phyloP scores from a whole-genome alignment of 2,797 vertebrate species.

The Muscicapa striata region DNA sequence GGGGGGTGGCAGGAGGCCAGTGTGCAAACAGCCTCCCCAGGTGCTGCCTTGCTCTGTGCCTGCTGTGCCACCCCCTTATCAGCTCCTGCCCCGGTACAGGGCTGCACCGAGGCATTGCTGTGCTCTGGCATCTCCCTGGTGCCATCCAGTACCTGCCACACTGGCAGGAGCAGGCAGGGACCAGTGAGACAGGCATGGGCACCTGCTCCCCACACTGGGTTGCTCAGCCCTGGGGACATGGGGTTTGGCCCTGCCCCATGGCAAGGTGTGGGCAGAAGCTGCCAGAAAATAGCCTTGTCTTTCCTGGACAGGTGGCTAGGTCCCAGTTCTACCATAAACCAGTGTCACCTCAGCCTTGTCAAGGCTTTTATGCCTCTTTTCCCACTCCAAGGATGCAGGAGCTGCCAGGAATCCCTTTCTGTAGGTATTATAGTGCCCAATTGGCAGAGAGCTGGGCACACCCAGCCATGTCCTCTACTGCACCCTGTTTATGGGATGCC shows the following conservation, averaged over 20 bases:
- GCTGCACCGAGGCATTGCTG: accelerated
- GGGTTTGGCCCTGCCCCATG: neutral
- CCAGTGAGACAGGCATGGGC: accelerated
- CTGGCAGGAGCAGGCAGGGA: neutral
- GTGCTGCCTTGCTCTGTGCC: accelerated
- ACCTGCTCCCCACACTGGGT: accelerated
- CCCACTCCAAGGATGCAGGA: accelerated
- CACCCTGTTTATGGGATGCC: neutral
- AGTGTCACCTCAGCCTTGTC: neutral
- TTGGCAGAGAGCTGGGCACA: accelerated
- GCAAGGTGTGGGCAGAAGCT: neutral
- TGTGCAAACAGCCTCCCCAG: neutral
- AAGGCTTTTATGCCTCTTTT: neutral
- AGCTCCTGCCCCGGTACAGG: neutral
- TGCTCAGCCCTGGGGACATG: neutral
- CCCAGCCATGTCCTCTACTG: neutral
- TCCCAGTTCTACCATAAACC: neutral
- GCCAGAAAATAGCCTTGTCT: neutral
- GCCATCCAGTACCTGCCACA: neutral
- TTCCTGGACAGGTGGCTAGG: accelerated
- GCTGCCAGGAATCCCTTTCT: neutral
- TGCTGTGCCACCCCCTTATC: neutral
- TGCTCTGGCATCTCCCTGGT: neutral
- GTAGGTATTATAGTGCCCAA: neutral
- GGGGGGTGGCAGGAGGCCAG: neutral